phyloP scores from a whole-genome alignment of 2,888 invertebrate species.

The Caenorhabditis doughertyi region DNA sequence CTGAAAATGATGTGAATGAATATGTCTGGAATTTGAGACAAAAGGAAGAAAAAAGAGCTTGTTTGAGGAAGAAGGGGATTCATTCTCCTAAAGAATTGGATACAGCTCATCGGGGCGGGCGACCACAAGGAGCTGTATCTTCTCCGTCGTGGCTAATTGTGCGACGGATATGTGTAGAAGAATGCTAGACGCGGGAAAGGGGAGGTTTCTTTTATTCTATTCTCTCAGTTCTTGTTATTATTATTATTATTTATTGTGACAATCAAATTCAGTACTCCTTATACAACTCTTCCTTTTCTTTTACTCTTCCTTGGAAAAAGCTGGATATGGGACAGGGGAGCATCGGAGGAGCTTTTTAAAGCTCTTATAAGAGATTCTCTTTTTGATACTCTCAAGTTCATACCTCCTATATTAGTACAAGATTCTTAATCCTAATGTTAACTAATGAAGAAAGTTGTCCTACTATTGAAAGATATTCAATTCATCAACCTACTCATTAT shows the following conservation, averaged over 20 bases:
- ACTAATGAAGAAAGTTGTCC: constrained; percentile 39
- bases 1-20: constrained; percentile 43
- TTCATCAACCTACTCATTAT: constrained; percentile 64
- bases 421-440: constrained; percentile 22
- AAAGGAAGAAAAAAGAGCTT: constrained; percentile 37
- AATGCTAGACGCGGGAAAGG: constrained; percentile 50
- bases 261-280: constrained; percentile 55
- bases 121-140: constrained; percentile 63
- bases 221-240: constrained; percentile 63
- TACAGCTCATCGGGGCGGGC: constrained; percentile 59
- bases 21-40: constrained; percentile 62
- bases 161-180: constrained; percentile 64
- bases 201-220: constrained; percentile 62
- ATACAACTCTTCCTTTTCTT: constrained; percentile 41
- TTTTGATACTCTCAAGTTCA: constrained; percentile 26
- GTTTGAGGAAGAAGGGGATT: constrained; percentile 32
- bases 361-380: too few species aligned
- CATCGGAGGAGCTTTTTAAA: too few species aligned
- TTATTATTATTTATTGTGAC: constrained; percentile 57
- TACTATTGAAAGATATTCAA: constrained; percentile 52
- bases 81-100: constrained; percentile 45
- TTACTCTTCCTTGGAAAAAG: not conserved
- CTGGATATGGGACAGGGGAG: constrained; percentile 1
- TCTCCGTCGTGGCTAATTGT: constrained; percentile 59
- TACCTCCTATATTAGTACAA: constrained; percentile 49